Evolutionary conservation across 2,797 vertebrate genomes (phyloP).

Genomic region (Poecilia gillii): DNA sequence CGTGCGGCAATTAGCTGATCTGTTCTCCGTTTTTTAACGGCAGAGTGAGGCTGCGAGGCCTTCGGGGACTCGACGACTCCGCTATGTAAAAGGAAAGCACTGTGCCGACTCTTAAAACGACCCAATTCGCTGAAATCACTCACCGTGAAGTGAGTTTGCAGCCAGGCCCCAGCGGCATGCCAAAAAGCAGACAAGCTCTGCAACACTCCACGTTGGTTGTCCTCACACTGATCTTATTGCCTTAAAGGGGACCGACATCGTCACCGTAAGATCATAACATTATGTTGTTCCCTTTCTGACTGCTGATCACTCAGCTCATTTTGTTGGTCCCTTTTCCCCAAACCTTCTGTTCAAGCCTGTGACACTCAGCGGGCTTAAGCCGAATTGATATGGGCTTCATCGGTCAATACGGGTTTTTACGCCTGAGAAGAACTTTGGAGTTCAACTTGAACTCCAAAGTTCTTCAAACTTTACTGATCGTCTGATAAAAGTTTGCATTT

Average conservation of each 20-base stretch:
- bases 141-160: conserved; percentile 35
- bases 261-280: conserved; percentile 10
- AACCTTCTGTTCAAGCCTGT: conserved; percentile 17
- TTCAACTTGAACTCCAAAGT: not conserved
- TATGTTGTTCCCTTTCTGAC: conserved; percentile 21
- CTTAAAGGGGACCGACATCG: conserved; percentile 19
- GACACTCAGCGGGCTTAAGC: conserved; percentile 45
- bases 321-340: conserved; percentile 3
- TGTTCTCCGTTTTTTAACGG: conserved; percentile 46
- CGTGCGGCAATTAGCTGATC: conserved; percentile 58
- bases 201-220: conserved; percentile 27
- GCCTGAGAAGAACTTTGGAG: not conserved
- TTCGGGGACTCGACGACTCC: conserved; percentile 21
- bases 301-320: conserved; percentile 14
- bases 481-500: conserved; percentile 17
- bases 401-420: conserved; percentile 49
- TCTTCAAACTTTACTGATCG: conserved; percentile 16
- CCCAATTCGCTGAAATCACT: conserved; percentile 46
- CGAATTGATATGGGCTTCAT: conserved; percentile 58
- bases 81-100: conserved; percentile 31
- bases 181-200: conserved; percentile 23
- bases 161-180: conserved; percentile 13
- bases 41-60: conserved; percentile 22
- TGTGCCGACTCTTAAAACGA: conserved; percentile 47
- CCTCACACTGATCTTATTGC: conserved; percentile 11